A percentile compares a stretch with the other conserved stretches of the same genome.
Conservation (phyloP, 23 tunicate species). For the Corella eumyota region DNA sequence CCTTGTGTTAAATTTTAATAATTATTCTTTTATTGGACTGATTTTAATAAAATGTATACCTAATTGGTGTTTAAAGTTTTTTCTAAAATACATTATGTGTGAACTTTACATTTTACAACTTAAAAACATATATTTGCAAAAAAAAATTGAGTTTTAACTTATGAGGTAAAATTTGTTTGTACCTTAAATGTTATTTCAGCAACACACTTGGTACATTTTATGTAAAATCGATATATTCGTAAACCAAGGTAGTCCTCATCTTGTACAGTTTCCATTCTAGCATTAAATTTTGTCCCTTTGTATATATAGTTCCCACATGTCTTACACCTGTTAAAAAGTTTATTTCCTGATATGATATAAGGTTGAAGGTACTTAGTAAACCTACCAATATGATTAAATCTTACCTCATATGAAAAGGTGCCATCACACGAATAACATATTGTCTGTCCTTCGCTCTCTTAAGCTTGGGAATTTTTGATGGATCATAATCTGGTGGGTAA, state of each 20-base stretch:
- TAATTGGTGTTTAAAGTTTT: too few relatives aligned
- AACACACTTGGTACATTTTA: constrained; percentile 98
- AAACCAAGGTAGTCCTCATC: constrained; percentile 81
- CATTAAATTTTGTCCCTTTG: constrained; percentile 97
- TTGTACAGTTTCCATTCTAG: constrained; percentile 97
- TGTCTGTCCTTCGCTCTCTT: constrained; percentile 88
- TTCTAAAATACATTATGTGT: too few relatives aligned
- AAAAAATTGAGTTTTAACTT: background rate
- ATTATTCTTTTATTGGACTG: too few relatives aligned
- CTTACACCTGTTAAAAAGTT: constrained; percentile 48
- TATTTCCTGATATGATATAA: background rate
- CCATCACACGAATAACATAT: constrained; percentile 97
- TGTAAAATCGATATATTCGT: constrained; percentile 90
- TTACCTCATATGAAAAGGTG: constrained; percentile 96
- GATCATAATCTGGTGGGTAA: constrained; percentile 99
- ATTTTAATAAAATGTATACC: too few relatives aligned
- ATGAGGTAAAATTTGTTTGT: background rate
- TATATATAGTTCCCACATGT: constrained; percentile 98
- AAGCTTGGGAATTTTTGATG: constrained; percentile 77
- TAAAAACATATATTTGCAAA: constrained; percentile 7
- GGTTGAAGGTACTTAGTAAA: background rate
- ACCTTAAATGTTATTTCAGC: constrained; percentile 90
- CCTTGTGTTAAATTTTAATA: too few relatives aligned
- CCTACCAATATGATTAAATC: background rate
- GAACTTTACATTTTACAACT: too few relatives aligned